Evolutionary conservation across 2,113 vertebrate genomes (phyloP).

Genomic region (Lepus timidus): DNA sequence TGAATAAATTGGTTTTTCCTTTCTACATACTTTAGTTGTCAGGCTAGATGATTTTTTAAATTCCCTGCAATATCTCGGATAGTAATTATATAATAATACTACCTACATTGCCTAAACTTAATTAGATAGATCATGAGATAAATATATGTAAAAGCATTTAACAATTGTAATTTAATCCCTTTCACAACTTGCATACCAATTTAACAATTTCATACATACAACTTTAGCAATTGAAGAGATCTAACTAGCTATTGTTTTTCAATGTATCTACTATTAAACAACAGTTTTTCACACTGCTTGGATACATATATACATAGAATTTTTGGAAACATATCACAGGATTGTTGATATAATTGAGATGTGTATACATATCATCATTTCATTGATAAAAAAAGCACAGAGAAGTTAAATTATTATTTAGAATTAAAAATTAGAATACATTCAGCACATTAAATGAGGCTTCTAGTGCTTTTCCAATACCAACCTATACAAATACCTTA

Average conservation of each 20-base stretch:
- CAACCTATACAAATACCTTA: conserved; percentile 7
- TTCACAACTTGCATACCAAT: conserved; percentile 57
- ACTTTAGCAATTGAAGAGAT: conserved; percentile 37
- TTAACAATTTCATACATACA: conserved; percentile 55
- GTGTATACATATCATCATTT: conserved; percentile 20
- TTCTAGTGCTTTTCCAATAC: conserved; percentile 34
- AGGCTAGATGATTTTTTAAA: conserved; percentile 10
- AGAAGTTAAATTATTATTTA: conserved; percentile 44
- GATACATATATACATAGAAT: not conserved
- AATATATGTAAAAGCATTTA: conserved; percentile 31
- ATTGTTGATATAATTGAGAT: too few relatives aligned
- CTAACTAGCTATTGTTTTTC: not conserved
- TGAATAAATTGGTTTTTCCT: conserved; percentile 29
- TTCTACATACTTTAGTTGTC: conserved; percentile 22
- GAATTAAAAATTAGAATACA: conserved; percentile 54
- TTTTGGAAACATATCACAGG: too few relatives aligned
- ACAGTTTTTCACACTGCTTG: not conserved
- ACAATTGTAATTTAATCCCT: conserved; percentile 21
- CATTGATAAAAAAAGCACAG: not conserved
- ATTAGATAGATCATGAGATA: conserved; percentile 45
- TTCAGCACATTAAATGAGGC: conserved; percentile 17
- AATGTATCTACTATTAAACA: conserved; percentile 17
- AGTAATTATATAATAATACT: conserved; percentile 33
- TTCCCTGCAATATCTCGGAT: conserved; percentile 4
- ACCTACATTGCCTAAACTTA: conserved; percentile 22